Percentiles rank a stretch among this genome's conserved stretches.
Conservation (phyloP, 2,797 vertebrate genomes). For the Labeo calbasu region DNA sequence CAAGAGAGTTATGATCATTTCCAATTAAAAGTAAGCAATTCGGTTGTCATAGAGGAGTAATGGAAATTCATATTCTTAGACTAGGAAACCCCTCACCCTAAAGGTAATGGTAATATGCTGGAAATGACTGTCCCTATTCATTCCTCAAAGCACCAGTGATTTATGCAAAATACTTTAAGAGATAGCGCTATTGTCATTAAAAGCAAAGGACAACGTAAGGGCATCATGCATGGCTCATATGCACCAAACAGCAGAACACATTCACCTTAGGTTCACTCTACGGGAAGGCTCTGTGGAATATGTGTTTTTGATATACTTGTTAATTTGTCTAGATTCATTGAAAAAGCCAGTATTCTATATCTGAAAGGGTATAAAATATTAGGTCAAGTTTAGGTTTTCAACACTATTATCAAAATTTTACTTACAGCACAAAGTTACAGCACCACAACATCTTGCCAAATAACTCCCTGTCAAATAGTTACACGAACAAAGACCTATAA, state of each 20-base stretch:
- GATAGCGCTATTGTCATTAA: constrained; percentile 35
- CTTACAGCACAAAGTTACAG: no score
- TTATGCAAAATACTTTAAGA: constrained; percentile 58
- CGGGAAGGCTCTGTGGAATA: background rate
- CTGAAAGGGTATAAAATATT: background rate
- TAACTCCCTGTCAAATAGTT: background rate
- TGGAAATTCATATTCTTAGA: constrained; percentile 60
- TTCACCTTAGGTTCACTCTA: background rate
- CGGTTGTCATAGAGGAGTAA: constrained; percentile 62
- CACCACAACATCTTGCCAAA: background rate
- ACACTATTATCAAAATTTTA: background rate
- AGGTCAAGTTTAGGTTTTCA: background rate
- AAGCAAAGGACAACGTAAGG: constrained; percentile 60
- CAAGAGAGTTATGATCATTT: constrained; percentile 63
- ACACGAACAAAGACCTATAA: no score
- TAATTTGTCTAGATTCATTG: background rate
- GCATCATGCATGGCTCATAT: constrained; percentile 32
- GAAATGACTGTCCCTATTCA: constrained; percentile 54
- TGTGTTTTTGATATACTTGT: background rate
- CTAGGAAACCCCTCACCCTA: constrained; percentile 49
- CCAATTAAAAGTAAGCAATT: constrained; percentile 67
- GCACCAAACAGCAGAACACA: constrained; percentile 24
- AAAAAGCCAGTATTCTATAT: background rate
- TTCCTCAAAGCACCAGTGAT: constrained; percentile 55
- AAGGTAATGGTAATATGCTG: constrained; percentile 62